Conservation (phyloP, 2,113 vertebrate genomes). For the Myrmecobius fasciatus region DNA sequence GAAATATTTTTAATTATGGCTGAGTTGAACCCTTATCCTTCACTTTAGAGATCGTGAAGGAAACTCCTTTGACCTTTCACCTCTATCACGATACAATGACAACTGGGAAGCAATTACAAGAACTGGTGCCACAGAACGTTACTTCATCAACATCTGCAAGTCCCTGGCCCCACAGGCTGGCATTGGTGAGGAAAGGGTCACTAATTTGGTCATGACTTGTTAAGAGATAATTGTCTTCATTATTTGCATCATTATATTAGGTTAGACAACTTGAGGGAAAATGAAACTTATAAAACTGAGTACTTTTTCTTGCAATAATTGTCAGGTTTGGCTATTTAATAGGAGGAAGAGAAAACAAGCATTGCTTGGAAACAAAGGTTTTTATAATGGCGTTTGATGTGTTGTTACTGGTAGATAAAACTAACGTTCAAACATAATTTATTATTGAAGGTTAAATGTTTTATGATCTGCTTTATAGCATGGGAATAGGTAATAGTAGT, state of each 20-base stretch:
- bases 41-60: constrained; percentile 87
- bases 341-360: rapidly evolving
- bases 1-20: rapidly evolving
- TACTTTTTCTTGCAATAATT: rapidly evolving
- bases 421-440: background rate
- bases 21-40: background rate
- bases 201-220: rapidly evolving
- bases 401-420: background rate
- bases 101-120: constrained; percentile 90
- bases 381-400: background rate
- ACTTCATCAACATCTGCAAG: constrained; percentile 95
- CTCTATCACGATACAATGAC: constrained; percentile 87
- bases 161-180: constrained; percentile 89
- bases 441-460: background rate
- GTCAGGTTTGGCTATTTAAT: background rate
- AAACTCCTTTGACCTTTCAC: constrained; percentile 92
- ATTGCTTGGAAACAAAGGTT: too few species aligned
- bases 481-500: background rate
- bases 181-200: constrained; percentile 78
- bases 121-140: constrained; percentile 79
- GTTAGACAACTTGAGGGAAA: rapidly evolving
- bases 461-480: rapidly evolving
- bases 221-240: rapidly evolving
- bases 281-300: rapidly evolving
- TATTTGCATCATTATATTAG: background rate